A percentile compares a stretch with the other conserved stretches of the same genome.
Evolutionary conservation across 1,140 invertebrate genomes (phyloP).

Genomic region (Latrodectus geometricus): DNA sequence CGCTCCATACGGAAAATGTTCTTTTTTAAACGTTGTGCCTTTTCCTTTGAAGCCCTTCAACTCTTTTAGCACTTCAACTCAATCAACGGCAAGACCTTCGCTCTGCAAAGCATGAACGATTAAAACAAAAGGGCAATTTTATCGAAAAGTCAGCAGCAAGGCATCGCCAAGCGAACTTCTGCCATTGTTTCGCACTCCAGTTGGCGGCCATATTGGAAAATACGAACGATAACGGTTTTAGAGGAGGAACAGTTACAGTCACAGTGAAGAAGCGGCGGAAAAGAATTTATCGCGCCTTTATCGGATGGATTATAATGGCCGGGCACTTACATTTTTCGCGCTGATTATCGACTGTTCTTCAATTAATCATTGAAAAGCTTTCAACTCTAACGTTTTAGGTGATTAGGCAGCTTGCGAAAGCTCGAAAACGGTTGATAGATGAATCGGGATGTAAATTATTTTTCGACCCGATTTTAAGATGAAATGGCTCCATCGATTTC

Average conservation of each 20-base stretch:
- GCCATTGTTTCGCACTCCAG: constrained; percentile 54
- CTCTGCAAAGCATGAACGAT: constrained; percentile 9
- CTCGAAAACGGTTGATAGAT: constrained; percentile 48
- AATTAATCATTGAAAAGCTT: constrained; percentile 57
- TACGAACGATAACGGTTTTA: constrained; percentile 42
- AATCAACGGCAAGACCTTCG: constrained; percentile 43
- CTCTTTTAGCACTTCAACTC: constrained; percentile 49
- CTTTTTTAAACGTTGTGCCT: neutral
- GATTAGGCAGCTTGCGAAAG: constrained; percentile 45
- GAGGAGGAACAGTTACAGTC: constrained; percentile 46
- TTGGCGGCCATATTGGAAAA: constrained; percentile 59
- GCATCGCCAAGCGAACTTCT: constrained; percentile 24
- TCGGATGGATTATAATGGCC: constrained; percentile 59
- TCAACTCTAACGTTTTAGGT: constrained; percentile 56
- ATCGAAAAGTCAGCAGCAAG: constrained; percentile 35
- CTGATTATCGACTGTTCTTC: constrained; percentile 56
- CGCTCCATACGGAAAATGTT: constrained; percentile 40
- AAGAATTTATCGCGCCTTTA: constrained; percentile 62
- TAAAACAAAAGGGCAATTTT: constrained; percentile 58
- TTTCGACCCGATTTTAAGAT: constrained; percentile 53
- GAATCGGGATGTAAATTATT: constrained; percentile 60
- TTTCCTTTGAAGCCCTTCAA: constrained; percentile 26
- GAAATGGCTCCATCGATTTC: constrained; percentile 53
- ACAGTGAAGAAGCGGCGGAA: constrained; percentile 53
- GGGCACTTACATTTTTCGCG: constrained; percentile 60